A percentile compares a stretch with the other conserved stretches of the same genome.
Evolutionary conservation across 2,888 invertebrate species (phyloP).

Genomic region (Heteromyza rotundicornis): DNA sequence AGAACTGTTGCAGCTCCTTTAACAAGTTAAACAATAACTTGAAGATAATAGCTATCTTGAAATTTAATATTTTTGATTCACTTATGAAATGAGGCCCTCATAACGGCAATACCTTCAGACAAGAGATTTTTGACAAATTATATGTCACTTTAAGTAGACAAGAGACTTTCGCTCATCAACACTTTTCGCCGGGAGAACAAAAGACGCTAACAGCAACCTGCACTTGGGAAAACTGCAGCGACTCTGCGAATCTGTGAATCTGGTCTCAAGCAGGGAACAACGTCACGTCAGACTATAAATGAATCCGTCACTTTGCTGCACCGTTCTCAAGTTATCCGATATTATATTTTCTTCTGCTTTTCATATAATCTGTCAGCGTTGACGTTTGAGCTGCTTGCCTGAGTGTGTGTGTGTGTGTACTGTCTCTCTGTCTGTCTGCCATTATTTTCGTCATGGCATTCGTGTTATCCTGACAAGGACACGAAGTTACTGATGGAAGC

Average conservation of each 20-base stretch:
- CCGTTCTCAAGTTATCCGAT: neutral
- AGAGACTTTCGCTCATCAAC: conserved; percentile 19
- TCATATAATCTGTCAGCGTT: conserved; percentile 16
- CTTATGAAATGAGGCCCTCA: no score
- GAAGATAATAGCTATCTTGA: no score
- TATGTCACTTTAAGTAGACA: conserved; percentile 26
- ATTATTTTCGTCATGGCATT: conserved; percentile 16
- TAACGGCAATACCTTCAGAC: no score
- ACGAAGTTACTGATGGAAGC: conserved; percentile 13
- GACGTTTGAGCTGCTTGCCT: neutral
- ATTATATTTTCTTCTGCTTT: conserved; percentile 3
- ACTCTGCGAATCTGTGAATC: conserved; percentile 5
- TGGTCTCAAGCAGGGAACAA: conserved; percentile 8
- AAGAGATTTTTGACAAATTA: conserved; percentile 24
- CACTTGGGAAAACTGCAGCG: neutral
- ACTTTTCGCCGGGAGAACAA: conserved; percentile 6
- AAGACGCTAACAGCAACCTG: neutral
- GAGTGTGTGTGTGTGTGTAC: conserved; percentile 5
- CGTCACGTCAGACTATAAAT: conserved; percentile 14
- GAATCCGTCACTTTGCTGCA: conserved; percentile 20
- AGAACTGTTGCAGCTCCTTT: no score
- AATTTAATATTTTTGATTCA: no score
- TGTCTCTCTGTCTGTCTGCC: neutral
- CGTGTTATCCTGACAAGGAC: conserved; percentile 24
- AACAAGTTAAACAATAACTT: no score